Percentiles rank a stretch among this genome's conserved stretches.
Conservation (phyloP, 2,113 vertebrate species). For the Nyctereutes procyonoides region DNA sequence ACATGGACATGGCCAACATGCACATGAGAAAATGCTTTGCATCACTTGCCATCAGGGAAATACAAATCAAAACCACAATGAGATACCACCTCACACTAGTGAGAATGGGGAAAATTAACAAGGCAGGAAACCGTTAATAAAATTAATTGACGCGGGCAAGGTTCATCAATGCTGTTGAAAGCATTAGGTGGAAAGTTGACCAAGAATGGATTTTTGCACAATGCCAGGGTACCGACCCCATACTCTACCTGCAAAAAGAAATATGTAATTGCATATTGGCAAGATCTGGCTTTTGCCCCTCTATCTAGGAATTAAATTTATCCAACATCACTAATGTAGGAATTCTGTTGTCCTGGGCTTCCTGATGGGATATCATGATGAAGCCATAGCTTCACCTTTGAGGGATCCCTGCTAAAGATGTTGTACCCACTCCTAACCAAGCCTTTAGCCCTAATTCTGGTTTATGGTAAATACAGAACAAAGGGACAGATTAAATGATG, state of each 20-base stretch:
- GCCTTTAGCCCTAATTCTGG: background rate
- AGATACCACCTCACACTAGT: too few species aligned
- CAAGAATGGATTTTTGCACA: background rate
- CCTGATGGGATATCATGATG: background rate
- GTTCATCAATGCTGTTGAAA: background rate
- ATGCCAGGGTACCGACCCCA: background rate
- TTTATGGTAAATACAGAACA: background rate
- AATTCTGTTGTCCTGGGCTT: background rate
- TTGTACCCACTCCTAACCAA: background rate
- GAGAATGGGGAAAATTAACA: too few species aligned
- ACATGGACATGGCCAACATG: too few species aligned
- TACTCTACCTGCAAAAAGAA: background rate
- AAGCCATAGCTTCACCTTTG: background rate
- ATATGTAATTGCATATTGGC: background rate
- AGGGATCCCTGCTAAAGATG: background rate
- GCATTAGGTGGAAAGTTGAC: background rate
- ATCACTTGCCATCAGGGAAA: too few species aligned
- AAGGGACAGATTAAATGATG: background rate
- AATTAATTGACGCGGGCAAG: background rate
- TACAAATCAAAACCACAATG: too few species aligned
- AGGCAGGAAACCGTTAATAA: background rate
- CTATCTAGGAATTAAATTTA: background rate
- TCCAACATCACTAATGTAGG: background rate
- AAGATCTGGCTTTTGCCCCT: background rate
- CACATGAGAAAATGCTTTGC: too few species aligned